A percentile compares a stretch with the other conserved stretches of the same genome.
These are phyloP conservation scores for Eucriotettix oculatus DNA, from an alignment of 2,888 invertebrate genomes.

Conservation along the genomic window DNA sequence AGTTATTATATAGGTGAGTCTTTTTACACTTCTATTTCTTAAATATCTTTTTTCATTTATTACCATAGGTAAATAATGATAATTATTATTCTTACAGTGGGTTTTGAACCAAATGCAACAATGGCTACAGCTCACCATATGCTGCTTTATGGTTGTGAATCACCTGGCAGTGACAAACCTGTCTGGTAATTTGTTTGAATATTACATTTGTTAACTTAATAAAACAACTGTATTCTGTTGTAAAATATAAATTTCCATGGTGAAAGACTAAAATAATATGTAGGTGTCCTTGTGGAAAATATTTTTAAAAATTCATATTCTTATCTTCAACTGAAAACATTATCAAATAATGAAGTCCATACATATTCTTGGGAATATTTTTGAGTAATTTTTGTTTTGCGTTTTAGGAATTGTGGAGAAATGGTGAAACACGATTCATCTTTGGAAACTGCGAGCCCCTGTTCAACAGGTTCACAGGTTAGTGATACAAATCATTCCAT, in stretches of 20 bases:
- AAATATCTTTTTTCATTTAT: neutral
- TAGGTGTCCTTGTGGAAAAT: too few species aligned
- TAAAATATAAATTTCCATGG: too few species aligned
- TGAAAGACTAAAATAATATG: too few species aligned
- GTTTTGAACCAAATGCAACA: constrained; percentile 81
- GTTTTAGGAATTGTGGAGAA: constrained; percentile 78
- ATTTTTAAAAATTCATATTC: too few species aligned
- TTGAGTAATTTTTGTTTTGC: neutral
- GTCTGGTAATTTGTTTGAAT: constrained; percentile 45
- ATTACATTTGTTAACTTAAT: too few species aligned
- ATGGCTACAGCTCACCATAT: constrained; percentile 89
- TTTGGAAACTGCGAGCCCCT: constrained; percentile 49
- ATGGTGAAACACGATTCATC: constrained; percentile 47
- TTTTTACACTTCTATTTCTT: neutral
- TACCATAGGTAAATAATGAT: neutral
- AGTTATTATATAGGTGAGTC: constrained; percentile 67
- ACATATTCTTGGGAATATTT: neutral
- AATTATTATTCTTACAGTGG: constrained; percentile 41
- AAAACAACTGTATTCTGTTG: too few species aligned
- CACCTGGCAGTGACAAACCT: constrained; percentile 51
- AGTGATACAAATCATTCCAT: neutral
- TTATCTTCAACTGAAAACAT: too few species aligned
- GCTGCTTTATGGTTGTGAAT: constrained; percentile 75
- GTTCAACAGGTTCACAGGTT: constrained; percentile 55
- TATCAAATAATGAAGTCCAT: too few species aligned